phyloP scores from a whole-genome alignment of 2,797 vertebrate species.

The Catostomus latipinnis region DNA sequence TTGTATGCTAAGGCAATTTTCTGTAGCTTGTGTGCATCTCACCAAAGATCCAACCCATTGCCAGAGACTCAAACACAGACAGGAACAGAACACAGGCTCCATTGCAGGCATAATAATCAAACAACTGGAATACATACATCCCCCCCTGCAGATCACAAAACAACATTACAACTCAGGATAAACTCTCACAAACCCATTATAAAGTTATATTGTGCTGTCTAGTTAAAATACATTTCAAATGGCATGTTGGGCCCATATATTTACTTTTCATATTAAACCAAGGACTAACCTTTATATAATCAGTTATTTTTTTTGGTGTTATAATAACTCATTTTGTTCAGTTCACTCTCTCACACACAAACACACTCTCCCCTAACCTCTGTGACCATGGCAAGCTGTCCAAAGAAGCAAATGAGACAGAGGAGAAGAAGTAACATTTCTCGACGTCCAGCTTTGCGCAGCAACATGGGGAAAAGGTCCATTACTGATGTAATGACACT shows the following conservation, averaged over 20 bases:
- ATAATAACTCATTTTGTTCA: slow-evolving; percentile 65
- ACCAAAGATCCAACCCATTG: slow-evolving; percentile 86
- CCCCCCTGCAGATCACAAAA: slow-evolving; percentile 83
- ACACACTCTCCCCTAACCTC: slow-evolving; percentile 77
- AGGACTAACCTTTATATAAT: slow-evolving; percentile 80
- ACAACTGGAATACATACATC: slow-evolving; percentile 93
- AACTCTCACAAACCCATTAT: slow-evolving; percentile 41
- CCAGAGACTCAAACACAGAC: slow-evolving; percentile 79
- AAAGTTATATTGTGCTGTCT: too few species aligned
- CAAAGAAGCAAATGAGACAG: slow-evolving; percentile 59
- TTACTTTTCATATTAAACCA: slow-evolving; percentile 3
- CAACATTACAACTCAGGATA: slow-evolving; percentile 55
- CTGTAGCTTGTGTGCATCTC: slow-evolving; percentile 56
- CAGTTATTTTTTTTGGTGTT: too few species aligned
- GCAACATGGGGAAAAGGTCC: slow-evolving; percentile 59
- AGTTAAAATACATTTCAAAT: too few species aligned
- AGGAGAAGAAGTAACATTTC: slow-evolving; percentile 63
- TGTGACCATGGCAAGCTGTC: slow-evolving; percentile 60
- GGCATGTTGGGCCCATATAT: too few species aligned
- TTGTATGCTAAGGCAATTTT: background rate
- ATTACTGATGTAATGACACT: slow-evolving; percentile 57
- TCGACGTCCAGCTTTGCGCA: slow-evolving; percentile 44
- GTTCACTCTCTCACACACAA: background rate
- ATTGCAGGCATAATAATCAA: slow-evolving; percentile 91
- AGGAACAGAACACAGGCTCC: slow-evolving; percentile 86